These are phyloP conservation scores for Candoia aspera DNA, from an alignment of 2,113 vertebrate species.

Conservation along the genomic window DNA sequence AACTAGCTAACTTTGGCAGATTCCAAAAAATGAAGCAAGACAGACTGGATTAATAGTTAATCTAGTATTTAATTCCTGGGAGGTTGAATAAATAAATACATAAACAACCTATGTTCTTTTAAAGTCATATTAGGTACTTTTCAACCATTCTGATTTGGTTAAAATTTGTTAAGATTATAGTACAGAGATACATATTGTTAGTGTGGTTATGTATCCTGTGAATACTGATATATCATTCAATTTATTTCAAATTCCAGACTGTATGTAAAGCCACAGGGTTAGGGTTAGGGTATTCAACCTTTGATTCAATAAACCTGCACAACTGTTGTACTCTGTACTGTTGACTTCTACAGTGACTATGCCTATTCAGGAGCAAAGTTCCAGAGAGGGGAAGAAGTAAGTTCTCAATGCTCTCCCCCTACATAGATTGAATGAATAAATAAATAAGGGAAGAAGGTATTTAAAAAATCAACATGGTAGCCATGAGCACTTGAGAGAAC, in stretches of 20 bases:
- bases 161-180: neutral
- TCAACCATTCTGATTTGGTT: neutral
- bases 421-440: neutral
- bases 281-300: neutral
- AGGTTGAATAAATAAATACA: neutral
- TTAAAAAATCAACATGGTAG: neutral
- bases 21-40: neutral
- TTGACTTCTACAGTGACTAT: neutral
- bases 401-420: neutral
- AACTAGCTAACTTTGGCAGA: neutral
- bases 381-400: neutral
- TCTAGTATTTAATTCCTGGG: neutral
- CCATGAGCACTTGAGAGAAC: neutral
- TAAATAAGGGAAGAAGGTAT: neutral
- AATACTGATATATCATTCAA: neutral
- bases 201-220: neutral
- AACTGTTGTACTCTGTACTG: neutral
- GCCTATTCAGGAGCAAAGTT: neutral
- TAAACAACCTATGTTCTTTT: neutral
- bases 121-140: neutral
- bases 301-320: neutral
- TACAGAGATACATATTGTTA: neutral
- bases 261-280: neutral
- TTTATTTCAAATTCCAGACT: neutral
- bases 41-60: neutral